Evolutionary conservation across 2,888 invertebrate species (phyloP).

Genomic region (Coenonympha arcania): DNA sequence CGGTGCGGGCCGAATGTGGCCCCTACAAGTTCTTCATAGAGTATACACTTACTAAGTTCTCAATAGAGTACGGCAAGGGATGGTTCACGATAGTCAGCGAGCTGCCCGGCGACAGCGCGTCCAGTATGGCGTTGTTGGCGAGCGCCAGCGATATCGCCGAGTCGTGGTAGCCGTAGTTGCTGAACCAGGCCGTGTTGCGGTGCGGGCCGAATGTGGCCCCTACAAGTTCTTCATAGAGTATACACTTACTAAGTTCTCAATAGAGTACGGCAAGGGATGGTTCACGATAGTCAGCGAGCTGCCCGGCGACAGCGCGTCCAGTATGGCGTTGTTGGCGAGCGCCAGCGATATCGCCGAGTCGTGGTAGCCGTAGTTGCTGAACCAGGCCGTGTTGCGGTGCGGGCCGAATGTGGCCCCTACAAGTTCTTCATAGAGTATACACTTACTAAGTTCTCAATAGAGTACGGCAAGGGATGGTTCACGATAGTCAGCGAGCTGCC

Average conservation of each 20-base stretch:
- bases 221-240: too few species aligned
- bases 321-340: conserved; percentile 77
- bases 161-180: too few species aligned
- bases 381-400: conserved; percentile 76
- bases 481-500: too few species aligned
- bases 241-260: too few species aligned
- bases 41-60: conserved; percentile 67
- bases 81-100: too few species aligned
- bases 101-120: too few species aligned
- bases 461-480: conserved; percentile 82
- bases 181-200: too few species aligned
- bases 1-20: conserved; percentile 66
- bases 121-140: too few species aligned
- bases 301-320: conserved; percentile 60
- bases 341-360: conserved; percentile 80
- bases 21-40: conserved; percentile 44
- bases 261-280: conserved; percentile 79
- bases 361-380: conserved; percentile 87
- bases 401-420: conserved; percentile 73
- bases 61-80: conserved; percentile 79
- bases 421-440: background rate
- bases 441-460: conserved; percentile 74
- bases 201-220: too few species aligned
- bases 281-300: conserved; percentile 73
- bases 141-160: too few species aligned